Percentiles rank a stretch among this genome's conserved stretches.
Evolutionary conservation across 1,140 invertebrate species (phyloP).

Genomic region (Dreissena rostriformis): DNA sequence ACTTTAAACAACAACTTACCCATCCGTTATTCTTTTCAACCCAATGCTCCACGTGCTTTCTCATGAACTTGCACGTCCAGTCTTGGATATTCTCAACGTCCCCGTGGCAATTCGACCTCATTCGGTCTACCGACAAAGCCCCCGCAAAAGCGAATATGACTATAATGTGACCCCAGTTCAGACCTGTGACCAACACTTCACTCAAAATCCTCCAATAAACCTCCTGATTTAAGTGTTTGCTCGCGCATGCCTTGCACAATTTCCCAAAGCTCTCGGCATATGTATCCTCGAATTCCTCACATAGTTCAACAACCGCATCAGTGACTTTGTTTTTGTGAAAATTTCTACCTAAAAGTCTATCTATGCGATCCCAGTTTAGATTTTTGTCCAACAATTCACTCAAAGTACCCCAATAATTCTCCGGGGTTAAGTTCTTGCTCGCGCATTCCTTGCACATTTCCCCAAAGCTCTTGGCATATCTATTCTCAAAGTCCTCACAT

Average conservation of each 20-base stretch:
- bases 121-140: constrained; percentile 32
- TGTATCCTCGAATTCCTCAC: constrained; percentile 29
- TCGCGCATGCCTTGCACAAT: constrained; percentile 28
- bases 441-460: constrained; percentile 38
- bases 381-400: constrained; percentile 11
- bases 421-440: constrained; percentile 1
- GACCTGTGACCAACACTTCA: constrained; percentile 11
- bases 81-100: constrained; percentile 37
- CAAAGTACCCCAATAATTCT: constrained; percentile 16
- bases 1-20: background rate
- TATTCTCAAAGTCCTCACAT: constrained; percentile 34
- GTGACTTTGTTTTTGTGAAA: constrained; percentile 18
- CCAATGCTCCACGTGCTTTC: constrained; percentile 31
- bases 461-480: constrained; percentile 17
- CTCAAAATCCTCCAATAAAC: constrained; percentile 21
- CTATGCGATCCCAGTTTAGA: too few relatives aligned
- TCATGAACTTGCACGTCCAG: constrained; percentile 33
- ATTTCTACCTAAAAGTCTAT: too few relatives aligned
- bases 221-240: constrained; percentile 5
- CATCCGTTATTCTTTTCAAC: constrained; percentile 32
- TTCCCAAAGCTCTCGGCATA: constrained; percentile 19
- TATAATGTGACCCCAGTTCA: constrained; percentile 36
- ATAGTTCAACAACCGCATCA: constrained; percentile 32
- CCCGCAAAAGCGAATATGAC: constrained; percentile 44
- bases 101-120: background rate